These are phyloP conservation scores for Elaphurus davidianus DNA, from an alignment of 2,113 vertebrate genomes.

Conservation along the genomic window DNA sequence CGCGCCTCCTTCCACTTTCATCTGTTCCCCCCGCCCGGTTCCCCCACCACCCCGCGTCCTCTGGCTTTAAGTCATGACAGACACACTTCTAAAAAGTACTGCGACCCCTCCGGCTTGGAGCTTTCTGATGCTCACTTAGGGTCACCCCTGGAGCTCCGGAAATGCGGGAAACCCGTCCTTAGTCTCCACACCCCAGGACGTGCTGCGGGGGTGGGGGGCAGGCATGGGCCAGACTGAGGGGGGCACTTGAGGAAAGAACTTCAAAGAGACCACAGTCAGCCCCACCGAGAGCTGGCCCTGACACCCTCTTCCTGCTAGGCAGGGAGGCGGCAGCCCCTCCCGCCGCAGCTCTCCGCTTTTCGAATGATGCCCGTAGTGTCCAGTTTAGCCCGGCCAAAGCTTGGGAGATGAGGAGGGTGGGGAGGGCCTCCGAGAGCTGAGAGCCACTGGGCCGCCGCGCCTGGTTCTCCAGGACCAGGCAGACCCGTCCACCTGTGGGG, in stretches of 20 bases:
- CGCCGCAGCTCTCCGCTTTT: rapidly evolving
- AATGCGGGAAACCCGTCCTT: neutral
- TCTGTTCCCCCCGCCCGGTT: neutral
- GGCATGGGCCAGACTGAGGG: neutral
- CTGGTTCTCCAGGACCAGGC: neutral
- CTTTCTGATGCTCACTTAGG: neutral
- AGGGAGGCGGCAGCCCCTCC: too few relatives aligned
- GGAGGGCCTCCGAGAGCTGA: too few relatives aligned
- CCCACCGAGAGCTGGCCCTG: neutral
- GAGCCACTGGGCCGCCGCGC: rapidly evolving
- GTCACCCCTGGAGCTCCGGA: neutral
- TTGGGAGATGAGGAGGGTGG: neutral
- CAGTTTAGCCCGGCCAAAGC: neutral
- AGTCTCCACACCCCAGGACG: too few relatives aligned
- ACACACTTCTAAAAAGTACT: neutral
- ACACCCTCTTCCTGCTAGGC: neutral
- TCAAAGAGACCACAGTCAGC: neutral
- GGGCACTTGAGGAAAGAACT: too few relatives aligned
- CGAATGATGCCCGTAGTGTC: neutral
- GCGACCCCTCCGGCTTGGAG: too few relatives aligned
- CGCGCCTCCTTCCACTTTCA: neutral
- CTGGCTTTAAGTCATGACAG: neutral
- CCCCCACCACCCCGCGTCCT: neutral
- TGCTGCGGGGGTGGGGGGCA: too few relatives aligned
- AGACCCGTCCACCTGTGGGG: rapidly evolving